These are phyloP conservation scores for Tinamus major DNA, from an alignment of 2,797 vertebrate species.

Conservation along the genomic window DNA sequence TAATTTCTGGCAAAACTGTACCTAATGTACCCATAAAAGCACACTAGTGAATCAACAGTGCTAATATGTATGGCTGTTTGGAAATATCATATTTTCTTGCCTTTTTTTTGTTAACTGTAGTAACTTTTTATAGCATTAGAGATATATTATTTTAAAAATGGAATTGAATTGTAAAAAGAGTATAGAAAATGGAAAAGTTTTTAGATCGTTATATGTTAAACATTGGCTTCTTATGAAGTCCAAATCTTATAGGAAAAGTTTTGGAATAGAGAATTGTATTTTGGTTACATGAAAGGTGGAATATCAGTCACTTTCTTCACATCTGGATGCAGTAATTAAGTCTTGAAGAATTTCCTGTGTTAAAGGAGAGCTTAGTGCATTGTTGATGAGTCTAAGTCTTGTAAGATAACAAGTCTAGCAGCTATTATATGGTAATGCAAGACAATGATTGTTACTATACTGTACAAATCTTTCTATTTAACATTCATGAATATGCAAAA, in stretches of 20 bases:
- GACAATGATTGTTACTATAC: not conserved
- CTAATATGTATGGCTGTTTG: not conserved
- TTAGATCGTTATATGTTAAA: not conserved
- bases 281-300: not conserved
- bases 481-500: not conserved
- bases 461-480: not conserved
- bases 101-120: not conserved
- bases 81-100: not conserved
- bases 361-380: not conserved
- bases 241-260: not conserved
- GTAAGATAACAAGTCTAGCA: not conserved
- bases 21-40: not conserved
- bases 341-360: not conserved
- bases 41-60: not conserved
- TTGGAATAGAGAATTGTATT: not conserved
- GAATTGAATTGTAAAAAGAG: not conserved
- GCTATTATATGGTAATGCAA: not conserved
- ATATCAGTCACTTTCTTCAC: not conserved
- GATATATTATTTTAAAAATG: not conserved
- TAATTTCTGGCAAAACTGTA: not conserved
- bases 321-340: not conserved
- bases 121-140: not conserved
- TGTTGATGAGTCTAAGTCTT: not conserved
- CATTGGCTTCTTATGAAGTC: not conserved
- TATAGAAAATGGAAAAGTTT: not conserved